A percentile compares a stretch with the other conserved stretches of the same genome.
phyloP scores from a whole-genome alignment of 2,888 invertebrate species.

The Argynnis bischoffii region DNA sequence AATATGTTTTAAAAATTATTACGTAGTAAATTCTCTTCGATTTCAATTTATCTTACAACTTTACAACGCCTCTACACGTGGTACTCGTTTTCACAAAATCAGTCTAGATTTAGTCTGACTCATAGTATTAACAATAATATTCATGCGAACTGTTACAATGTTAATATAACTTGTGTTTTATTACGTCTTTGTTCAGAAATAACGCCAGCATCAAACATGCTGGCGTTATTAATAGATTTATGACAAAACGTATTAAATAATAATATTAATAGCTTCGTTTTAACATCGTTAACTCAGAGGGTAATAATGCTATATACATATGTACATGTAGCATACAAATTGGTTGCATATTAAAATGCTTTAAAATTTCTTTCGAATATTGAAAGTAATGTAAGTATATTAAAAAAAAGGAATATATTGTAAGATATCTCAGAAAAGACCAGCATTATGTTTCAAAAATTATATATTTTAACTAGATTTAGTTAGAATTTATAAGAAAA shows the following conservation, averaged over 20 bases:
- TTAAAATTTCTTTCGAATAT: not conserved
- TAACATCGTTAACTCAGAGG: too few species aligned
- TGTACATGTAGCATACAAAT: too few species aligned
- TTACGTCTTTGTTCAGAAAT: conserved; percentile 15
- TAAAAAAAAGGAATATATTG: too few species aligned
- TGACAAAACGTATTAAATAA: not conserved
- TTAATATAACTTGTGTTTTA: conserved; percentile 7
- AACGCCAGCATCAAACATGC: too few species aligned
- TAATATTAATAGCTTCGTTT: not conserved
- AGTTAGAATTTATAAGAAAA: too few species aligned
- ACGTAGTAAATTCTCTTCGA: not conserved
- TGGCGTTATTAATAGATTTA: conserved; percentile 6
- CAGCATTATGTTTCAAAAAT: too few species aligned
- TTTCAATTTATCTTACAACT: not conserved
- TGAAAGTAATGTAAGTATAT: too few species aligned
- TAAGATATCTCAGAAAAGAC: too few species aligned
- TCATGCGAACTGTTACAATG: conserved; percentile 15
- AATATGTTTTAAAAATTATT: not conserved
- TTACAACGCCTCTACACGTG: conserved; percentile 12
- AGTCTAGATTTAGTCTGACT: conserved; percentile 19
- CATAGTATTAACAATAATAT: conserved; percentile 16
- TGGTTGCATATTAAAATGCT: not conserved
- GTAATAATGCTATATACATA: too few species aligned
- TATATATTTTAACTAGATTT: too few species aligned
- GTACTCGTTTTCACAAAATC: not conserved